A percentile compares a stretch with the other conserved stretches of the same genome.
These are phyloP conservation scores for Catostomus latipinnis DNA, from an alignment of 2,797 vertebrate genomes.

Conservation along the genomic window DNA sequence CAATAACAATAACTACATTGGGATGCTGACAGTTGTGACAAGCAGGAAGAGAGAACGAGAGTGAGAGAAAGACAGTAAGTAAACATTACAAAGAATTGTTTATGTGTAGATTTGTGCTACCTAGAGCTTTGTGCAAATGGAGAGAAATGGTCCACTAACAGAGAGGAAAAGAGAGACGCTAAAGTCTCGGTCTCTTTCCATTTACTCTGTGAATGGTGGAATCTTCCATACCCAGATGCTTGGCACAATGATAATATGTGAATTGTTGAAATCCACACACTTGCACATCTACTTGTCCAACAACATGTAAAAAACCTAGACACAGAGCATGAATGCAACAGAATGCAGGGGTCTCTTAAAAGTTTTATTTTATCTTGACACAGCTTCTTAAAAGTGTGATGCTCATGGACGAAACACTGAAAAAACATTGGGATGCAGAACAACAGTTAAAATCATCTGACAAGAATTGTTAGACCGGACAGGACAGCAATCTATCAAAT, in stretches of 20 bases:
- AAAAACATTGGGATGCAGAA: too few relatives aligned
- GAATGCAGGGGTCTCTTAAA: too few relatives aligned
- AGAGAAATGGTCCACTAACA: conserved; percentile 8
- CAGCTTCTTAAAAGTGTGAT: too few relatives aligned
- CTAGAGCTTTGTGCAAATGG: background rate
- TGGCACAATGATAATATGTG: conserved; percentile 28
- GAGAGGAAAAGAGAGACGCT: conserved; percentile 60
- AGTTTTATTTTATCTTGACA: too few relatives aligned
- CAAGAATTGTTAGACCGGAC: background rate
- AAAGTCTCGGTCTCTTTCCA: conserved; percentile 23
- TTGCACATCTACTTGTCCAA: background rate
- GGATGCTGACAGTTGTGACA: conserved; percentile 55
- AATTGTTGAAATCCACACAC: conserved; percentile 15
- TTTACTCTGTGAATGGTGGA: conserved; percentile 36
- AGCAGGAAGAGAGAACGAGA: conserved; percentile 63
- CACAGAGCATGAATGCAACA: too few relatives aligned
- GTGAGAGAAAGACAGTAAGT: conserved; percentile 57
- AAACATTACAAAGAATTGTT: conserved; percentile 26
- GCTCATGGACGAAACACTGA: too few relatives aligned
- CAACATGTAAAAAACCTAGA: background rate
- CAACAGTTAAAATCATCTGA: background rate
- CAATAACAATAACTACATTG: conserved; percentile 70
- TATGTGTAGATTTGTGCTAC: conserved; percentile 20
- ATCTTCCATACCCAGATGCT: conserved; percentile 31
- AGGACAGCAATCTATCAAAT: conserved; percentile 29